Evolutionary conservation across 2,888 invertebrate species (phyloP), one percentile per base, ranked within the genome.

Genomic region (Hyposoter dolosus): DNA sequence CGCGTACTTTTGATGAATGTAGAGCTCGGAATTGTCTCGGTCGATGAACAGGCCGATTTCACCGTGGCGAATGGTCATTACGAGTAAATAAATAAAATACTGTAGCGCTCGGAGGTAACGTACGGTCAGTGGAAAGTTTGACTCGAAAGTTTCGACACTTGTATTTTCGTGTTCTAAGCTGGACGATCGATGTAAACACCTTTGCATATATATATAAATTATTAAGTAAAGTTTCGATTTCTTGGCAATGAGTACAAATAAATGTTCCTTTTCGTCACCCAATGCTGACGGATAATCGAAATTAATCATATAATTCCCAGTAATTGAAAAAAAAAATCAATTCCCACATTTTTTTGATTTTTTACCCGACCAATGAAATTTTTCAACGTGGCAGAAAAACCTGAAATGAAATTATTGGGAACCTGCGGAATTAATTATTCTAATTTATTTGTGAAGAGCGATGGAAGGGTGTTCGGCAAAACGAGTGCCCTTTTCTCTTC

Each of bases 1-100:
- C 60, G 23, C 28, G 60, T 28, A 17, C 47, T 69, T n/a, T n/a
- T 12, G 47, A 47, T 69, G 17, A 28, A 69, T 28, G 28, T 32
- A 28, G 28, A 47, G 17, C 47, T 47, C 6, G 9, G 47, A 69
- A 69, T n/a, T 28, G 47, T 69, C 40, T 28, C 69, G 69, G 69
- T 47, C 69, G 69, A 69, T 45, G 50, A 56, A 35, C 53, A 56
- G 53, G 72, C 28, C 72, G 72, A 56, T 72, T 53, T 72, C 40
- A 53, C 17, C 40, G 19, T 10, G 28, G 19, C 17, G 23, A 35
- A 15, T 35, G 77, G 35, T 50, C 65, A 32, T 66, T 77, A 40
- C 77, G 66, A 77, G 40, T 77, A 77, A 77, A 77, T 77, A 77
- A 77, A 77, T 77, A 66, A 77, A 66, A 32, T 43, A 10, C 60